phyloP scores from a whole-genome alignment of 2,888 invertebrate species.

The Zygogramma bicolorata region DNA sequence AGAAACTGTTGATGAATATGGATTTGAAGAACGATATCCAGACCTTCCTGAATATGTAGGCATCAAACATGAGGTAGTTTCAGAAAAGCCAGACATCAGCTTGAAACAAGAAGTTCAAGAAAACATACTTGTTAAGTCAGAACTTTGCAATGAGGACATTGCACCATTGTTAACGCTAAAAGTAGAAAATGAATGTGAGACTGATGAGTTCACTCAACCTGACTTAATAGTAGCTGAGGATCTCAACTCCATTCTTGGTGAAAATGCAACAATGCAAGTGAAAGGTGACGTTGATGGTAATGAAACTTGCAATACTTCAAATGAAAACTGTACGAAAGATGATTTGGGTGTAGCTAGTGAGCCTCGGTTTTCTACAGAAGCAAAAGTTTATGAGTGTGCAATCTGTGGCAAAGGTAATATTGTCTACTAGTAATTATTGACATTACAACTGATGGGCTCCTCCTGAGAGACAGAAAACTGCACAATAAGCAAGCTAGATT shows the following conservation, averaged over 20 bases:
- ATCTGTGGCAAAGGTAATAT: neutral
- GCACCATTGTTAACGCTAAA: neutral
- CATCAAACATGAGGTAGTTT: neutral
- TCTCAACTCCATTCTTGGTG: neutral
- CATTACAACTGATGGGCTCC: too few relatives aligned
- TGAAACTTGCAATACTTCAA: neutral
- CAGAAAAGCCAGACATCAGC: neutral
- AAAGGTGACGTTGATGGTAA: neutral
- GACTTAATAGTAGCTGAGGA: neutral
- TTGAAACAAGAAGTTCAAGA: neutral
- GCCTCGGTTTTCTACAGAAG: neutral
- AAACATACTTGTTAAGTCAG: neutral
- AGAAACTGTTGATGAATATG: neutral
- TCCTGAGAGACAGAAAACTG: too few relatives aligned
- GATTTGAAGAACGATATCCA: neutral
- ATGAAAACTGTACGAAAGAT: neutral
- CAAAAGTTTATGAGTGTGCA: neutral
- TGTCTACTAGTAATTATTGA: too few relatives aligned
- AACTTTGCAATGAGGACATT: neutral
- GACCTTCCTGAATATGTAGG: neutral
- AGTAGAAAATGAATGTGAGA: neutral
- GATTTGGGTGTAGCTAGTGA: neutral
- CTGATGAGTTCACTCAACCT: neutral
- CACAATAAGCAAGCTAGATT: too few relatives aligned
- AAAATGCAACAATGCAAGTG: neutral